Evolutionary conservation across 2,797 vertebrate genomes (phyloP).

Genomic region (Lepilemur ruficaudatus): DNA sequence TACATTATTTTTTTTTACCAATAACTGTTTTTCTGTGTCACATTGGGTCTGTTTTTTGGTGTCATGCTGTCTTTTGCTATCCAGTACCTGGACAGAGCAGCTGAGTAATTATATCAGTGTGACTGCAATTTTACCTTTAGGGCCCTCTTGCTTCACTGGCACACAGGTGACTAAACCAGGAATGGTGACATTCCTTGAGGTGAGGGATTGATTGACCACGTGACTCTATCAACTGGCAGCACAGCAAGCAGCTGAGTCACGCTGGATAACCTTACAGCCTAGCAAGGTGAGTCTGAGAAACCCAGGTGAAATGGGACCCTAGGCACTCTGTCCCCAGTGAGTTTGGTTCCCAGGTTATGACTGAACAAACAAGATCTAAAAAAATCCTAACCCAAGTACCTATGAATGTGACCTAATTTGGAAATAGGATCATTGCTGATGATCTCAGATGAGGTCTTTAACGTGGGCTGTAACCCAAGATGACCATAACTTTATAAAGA

Average conservation of each 20-base stretch:
- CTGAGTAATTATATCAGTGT: slow-evolving; percentile 61
- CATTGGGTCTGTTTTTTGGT: neutral
- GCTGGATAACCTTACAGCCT: neutral
- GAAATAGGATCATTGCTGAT: neutral
- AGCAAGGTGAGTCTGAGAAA: neutral
- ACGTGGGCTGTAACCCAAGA: neutral
- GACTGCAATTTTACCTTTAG: slow-evolving; percentile 59
- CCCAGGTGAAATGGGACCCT: neutral
- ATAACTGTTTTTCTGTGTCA: slow-evolving; percentile 51
- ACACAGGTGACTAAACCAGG: slow-evolving; percentile 48
- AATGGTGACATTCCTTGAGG: slow-evolving; percentile 46
- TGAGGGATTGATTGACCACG: slow-evolving; percentile 9
- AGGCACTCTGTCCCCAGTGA: neutral
- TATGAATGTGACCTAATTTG: neutral
- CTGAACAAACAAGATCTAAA: neutral
- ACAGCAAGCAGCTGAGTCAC: slow-evolving; percentile 34
- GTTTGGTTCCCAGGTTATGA: neutral
- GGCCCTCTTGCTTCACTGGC: neutral
- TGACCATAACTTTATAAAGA: neutral
- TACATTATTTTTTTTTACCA: slow-evolving; percentile 11
- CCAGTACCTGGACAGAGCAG: neutral
- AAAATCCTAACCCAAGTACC: neutral
- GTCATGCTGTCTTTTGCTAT: slow-evolving; percentile 33
- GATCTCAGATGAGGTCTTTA: neutral
- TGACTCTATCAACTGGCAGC: slow-evolving; percentile 22